phyloP scores from a whole-genome alignment of 2,888 invertebrate species.

The Spisula subtruncata region DNA sequence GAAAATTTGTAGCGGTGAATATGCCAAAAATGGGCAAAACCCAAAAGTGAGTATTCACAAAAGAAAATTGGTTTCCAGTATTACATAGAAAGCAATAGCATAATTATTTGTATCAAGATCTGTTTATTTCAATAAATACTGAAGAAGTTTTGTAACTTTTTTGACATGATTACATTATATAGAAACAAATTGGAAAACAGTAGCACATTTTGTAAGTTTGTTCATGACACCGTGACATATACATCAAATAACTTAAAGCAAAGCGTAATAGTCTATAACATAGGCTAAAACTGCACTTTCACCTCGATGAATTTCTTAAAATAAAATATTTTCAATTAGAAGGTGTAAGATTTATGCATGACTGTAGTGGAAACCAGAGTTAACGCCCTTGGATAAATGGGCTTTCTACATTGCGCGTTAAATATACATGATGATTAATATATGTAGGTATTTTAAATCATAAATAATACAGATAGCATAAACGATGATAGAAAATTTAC shows the following conservation, averaged over 20 bases:
- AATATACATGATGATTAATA: no score
- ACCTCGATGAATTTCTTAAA: background rate
- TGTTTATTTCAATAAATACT: constrained; percentile 9
- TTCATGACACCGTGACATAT: background rate
- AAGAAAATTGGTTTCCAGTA: no score
- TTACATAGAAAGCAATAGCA: no score
- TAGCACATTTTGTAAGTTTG: background rate
- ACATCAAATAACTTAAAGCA: background rate
- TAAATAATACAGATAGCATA: background rate
- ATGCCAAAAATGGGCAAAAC: no score
- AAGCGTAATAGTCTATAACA: background rate
- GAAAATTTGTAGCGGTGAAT: no score
- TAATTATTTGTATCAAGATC: background rate
- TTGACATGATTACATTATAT: no score
- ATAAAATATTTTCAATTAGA: no score
- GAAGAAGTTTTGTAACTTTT: background rate
- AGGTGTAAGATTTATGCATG: no score
- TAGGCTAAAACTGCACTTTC: background rate
- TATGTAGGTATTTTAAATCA: background rate
- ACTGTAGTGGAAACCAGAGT: no score
- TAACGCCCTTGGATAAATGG: no score
- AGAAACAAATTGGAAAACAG: background rate
- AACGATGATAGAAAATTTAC: background rate
- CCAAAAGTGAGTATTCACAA: no score
- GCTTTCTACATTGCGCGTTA: no score